phyloP scores from a whole-genome alignment of 2,113 vertebrate genomes.

The Embiotoca jacksoni region DNA sequence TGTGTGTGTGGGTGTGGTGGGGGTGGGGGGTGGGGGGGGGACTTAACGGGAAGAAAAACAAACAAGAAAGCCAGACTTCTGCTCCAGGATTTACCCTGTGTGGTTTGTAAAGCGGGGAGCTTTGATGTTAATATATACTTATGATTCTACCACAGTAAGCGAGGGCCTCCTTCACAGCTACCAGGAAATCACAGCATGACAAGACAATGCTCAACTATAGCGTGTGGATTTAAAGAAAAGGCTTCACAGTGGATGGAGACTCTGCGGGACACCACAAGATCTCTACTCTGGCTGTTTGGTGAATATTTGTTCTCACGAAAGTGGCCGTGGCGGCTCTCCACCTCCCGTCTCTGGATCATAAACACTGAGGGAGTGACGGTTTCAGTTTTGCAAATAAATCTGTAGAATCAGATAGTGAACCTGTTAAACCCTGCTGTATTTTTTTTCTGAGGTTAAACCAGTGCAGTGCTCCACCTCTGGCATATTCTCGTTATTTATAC shows the following conservation, averaged over 20 bases:
- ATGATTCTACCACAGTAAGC: conserved; percentile 27
- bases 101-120: conserved; percentile 29
- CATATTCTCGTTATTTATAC: conserved; percentile 65
- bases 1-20: background rate
- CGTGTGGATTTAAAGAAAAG: conserved; percentile 28
- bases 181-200: conserved; percentile 47
- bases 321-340: background rate
- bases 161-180: conserved; percentile 36
- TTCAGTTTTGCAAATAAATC: background rate
- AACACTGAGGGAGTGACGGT: background rate
- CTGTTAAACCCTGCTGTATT: background rate
- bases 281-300: conserved; percentile 25
- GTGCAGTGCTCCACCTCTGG: background rate
- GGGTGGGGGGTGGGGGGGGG: conserved; percentile 11
- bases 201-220: conserved; percentile 44
- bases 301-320: conserved; percentile 40
- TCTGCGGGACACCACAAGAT: conserved; percentile 34
- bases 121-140: conserved; percentile 50
- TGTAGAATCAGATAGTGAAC: conserved; percentile 1
- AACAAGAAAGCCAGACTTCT: conserved; percentile 49
- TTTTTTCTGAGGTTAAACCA: conserved; percentile 53
- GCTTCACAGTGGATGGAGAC: conserved; percentile 29
- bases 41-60: conserved; percentile 41
- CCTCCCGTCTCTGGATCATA: conserved; percentile 9
- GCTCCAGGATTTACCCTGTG: conserved; percentile 37